These are phyloP conservation scores for Ondatra zibethicus DNA, from an alignment of 2,113 vertebrate genomes.

Conservation along the genomic window DNA sequence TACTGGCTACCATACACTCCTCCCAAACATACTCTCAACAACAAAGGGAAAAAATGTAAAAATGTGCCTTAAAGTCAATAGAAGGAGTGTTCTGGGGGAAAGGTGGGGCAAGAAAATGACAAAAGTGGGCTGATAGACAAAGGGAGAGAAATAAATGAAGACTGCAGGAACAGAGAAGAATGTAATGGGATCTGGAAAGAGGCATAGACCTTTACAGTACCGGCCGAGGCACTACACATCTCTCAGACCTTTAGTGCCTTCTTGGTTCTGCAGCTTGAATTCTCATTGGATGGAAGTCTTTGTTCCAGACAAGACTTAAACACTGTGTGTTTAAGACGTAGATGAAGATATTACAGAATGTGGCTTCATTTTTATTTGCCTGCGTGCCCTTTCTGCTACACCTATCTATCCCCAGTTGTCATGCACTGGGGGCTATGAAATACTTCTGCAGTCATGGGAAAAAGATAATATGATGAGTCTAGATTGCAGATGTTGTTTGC, in stretches of 20 bases:
- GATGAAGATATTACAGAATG: no score
- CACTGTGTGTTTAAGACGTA: not conserved
- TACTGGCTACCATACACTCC: conserved; percentile 69
- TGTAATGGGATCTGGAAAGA: not conserved
- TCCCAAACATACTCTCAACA: conserved; percentile 56
- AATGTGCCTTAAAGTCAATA: not conserved
- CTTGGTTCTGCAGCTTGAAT: conserved; percentile 6
- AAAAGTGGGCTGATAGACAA: not conserved
- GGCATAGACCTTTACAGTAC: not conserved
- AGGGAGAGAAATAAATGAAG: not conserved
- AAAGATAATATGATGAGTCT: no score
- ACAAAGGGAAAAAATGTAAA: conserved; percentile 57
- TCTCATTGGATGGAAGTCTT: not conserved
- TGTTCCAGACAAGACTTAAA: not conserved
- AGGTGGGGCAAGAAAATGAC: not conserved
- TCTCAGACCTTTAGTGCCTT: not conserved
- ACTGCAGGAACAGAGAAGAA: not conserved
- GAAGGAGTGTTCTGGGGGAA: not conserved
- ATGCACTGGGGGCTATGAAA: no score
- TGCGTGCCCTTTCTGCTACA: no score
- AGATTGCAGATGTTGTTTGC: no score
- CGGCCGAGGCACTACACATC: not conserved
- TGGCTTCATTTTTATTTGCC: no score
- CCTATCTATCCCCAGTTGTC: no score
- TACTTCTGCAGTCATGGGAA: no score